A percentile compares a stretch with the other conserved stretches of the same genome.
Conservation (phyloP, 2,797 vertebrate genomes). For the Cyprinella venusta region DNA sequence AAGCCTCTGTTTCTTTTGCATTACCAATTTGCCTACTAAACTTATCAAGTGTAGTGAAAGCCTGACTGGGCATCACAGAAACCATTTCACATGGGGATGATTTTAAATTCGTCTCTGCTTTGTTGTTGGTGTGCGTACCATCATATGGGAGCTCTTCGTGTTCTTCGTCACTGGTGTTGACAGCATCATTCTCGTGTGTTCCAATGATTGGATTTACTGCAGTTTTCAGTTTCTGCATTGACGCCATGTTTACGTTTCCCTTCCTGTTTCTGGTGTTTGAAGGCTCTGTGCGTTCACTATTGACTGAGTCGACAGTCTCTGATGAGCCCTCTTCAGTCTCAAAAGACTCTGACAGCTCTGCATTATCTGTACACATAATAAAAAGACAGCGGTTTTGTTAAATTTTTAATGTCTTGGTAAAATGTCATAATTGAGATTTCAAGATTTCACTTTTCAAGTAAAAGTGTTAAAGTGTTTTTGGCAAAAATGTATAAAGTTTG, state of each 20-base stretch:
- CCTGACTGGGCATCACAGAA: neutral
- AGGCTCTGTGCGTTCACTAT: slow-evolving; percentile 41
- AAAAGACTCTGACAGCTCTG: slow-evolving; percentile 64
- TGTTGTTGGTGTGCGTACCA: slow-evolving; percentile 63
- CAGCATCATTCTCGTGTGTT: slow-evolving; percentile 62
- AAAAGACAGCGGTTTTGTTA: slow-evolving; percentile 11
- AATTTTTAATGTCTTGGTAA: too few species aligned
- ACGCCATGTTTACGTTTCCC: slow-evolving; percentile 17
- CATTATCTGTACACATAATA: slow-evolving; percentile 63
- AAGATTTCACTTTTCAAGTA: neutral
- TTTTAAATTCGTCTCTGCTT: slow-evolving; percentile 54
- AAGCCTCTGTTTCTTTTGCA: neutral
- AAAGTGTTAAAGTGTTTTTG: neutral
- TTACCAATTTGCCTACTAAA: neutral
- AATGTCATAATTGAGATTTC: neutral
- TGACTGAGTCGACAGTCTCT: slow-evolving; percentile 59
- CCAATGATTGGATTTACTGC: slow-evolving; percentile 41
- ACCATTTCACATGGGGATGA: neutral
- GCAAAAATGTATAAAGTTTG: neutral
- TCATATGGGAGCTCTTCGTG: slow-evolving; percentile 85
- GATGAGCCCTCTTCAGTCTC: slow-evolving; percentile 65
- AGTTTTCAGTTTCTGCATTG: slow-evolving; percentile 65
- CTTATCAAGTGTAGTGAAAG: neutral
- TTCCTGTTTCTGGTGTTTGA: slow-evolving; percentile 53
- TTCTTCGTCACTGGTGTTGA: slow-evolving; percentile 80